Base-by-base conservation (phyloP, 2,888 invertebrate genomes). In the Idaea biselata region DNA sequence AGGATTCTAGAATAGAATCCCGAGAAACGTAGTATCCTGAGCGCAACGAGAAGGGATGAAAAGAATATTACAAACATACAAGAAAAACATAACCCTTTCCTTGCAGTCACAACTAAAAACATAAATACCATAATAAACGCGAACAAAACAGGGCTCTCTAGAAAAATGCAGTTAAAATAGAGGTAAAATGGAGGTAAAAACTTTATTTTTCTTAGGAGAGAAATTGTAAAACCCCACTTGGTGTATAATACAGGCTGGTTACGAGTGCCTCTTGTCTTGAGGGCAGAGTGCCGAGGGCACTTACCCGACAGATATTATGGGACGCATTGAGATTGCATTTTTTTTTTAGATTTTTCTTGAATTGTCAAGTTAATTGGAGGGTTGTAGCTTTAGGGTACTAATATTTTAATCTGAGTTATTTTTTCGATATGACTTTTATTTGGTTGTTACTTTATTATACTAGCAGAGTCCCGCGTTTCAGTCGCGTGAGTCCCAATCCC, bases 241-340 rank as follows among this genome's bases (percentile, higher is more conserved):
- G 78, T 72, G 77, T 82, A 86, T 86, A 86, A 86, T 84, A 83
- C 83, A 81, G 74, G 70, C 67, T 62, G 78, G 80, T 80, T 76
- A 71, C 65, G 57, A 70, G 75, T 79, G 73, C 69, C 75, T 78
- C 72, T 84, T 70, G 74, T 70, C 71, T 72, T 71, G 44, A 44
- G 44, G 14, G 78, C 70, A 83, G 83, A 83, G 82, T 84, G 73
- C 73, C 60, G 65, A 84, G 86, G 69, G 77, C 73, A 58, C 84
- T 84, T 68, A 70, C 68, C 75, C 73, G 66, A 76, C 76, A 81
- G 79, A 81, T 79, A 80, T 84, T 82, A 82, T 80, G 74, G 81
- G 80, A 78, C 80, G 75, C 68, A 69, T 72, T 17, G 61, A 60
- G 73, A 71, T 69, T 73, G 73, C 75, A 77, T 81, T 82, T 80